phyloP scores from a whole-genome alignment of 2,797 vertebrate species.

The Halcyon badia region DNA sequence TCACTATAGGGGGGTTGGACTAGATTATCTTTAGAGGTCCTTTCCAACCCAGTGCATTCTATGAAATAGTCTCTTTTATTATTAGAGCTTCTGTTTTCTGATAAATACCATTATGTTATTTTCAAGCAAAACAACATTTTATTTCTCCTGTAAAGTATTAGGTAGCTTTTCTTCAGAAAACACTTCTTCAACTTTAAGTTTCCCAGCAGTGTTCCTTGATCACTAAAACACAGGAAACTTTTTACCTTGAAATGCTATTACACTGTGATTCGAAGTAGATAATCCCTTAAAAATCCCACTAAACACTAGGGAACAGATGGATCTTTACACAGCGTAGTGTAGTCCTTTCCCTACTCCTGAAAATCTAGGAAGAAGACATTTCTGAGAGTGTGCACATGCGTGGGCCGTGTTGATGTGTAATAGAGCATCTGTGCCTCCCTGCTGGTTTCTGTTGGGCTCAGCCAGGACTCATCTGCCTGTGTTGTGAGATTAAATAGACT shows the following conservation, averaged over 20 bases:
- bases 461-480: not conserved
- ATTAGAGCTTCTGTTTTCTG: not conserved
- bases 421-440: not conserved
- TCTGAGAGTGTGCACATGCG: not conserved
- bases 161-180: not conserved
- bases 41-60: too few species aligned
- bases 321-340: not conserved
- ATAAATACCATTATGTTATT: not conserved
- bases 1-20: too few species aligned
- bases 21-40: too few species aligned
- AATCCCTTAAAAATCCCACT: not conserved
- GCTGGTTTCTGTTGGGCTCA: not conserved
- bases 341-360: not conserved
- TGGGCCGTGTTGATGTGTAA: not conserved
- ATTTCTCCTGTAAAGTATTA: not conserved
- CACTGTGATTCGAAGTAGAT: not conserved
- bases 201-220: not conserved
- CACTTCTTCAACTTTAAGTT: not conserved
- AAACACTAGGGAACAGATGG: conserved; percentile 21
- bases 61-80: not conserved
- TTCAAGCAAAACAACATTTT: not conserved
- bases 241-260: not conserved
- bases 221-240: not conserved
- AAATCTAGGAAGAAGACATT: not conserved
- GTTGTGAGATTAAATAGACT: not conserved